Conservation (phyloP, 64 coral and sea anemone species). For the Catalaphyllia jardinei region DNA sequence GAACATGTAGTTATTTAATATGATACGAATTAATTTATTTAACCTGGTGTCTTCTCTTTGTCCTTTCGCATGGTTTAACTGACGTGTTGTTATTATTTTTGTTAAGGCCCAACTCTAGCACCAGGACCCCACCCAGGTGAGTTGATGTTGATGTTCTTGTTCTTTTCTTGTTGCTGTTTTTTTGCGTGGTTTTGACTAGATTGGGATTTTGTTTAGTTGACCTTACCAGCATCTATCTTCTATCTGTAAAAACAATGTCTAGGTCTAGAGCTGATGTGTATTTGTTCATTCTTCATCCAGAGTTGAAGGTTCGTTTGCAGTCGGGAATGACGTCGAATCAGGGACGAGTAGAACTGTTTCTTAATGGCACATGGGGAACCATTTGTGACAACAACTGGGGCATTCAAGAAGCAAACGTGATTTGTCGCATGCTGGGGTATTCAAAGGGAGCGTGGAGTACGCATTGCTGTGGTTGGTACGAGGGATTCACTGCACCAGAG, state of each 20-base stretch:
- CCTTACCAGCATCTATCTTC: no score
- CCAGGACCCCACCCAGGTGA: slow-evolving; percentile 34
- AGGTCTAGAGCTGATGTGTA: no score
- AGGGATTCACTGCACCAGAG: background rate
- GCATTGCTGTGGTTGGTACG: slow-evolving; percentile 22
- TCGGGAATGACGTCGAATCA: slow-evolving; percentile 6
- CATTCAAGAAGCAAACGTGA: slow-evolving; percentile 25
- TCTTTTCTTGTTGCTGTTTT: no score
- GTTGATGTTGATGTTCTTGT: background rate
- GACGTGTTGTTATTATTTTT: background rate
- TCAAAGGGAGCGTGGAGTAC: slow-evolving; percentile 13
- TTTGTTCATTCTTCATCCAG: background rate
- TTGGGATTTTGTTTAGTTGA: background rate
- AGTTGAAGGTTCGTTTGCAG: background rate
- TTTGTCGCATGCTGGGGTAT: slow-evolving; percentile 9
- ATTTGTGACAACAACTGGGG: slow-evolving; percentile 31
- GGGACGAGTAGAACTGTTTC: slow-evolving; percentile 3
- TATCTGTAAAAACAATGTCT: no score
- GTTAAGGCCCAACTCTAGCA: slow-evolving; percentile 20
- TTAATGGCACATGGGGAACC: slow-evolving; percentile 18
- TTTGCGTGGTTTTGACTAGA: no score
- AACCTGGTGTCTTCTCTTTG: no score
- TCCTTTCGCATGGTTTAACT: background rate
- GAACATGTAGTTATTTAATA: no score
- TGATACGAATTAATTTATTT: no score